Percentiles rank a stretch among this genome's conserved stretches.
Conservation (phyloP, 1,140 invertebrate genomes). For the Drosophila bifasciata region DNA sequence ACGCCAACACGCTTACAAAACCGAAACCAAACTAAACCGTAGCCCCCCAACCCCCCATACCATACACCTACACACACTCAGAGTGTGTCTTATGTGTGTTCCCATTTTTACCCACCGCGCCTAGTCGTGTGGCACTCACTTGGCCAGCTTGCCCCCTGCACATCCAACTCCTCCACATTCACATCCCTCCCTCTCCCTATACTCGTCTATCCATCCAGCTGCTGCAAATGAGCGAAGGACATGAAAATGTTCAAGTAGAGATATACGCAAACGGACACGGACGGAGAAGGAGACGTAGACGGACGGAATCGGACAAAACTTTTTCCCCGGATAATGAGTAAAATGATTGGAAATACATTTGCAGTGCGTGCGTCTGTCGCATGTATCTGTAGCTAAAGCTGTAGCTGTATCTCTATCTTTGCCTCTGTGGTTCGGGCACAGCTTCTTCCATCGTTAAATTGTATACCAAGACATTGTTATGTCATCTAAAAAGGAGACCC, state of each 20-base stretch:
- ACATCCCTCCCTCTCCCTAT: too few relatives aligned
- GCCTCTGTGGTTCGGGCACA: conserved; percentile 15
- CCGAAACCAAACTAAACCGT: conserved; percentile 7
- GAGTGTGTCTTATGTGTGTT: conserved; percentile 8
- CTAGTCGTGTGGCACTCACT: conserved; percentile 54
- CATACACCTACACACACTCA: not conserved
- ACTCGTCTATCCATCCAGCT: too few relatives aligned
- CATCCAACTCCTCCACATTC: too few relatives aligned
- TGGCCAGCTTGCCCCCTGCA: conserved; percentile 48
- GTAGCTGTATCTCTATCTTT: conserved; percentile 14
- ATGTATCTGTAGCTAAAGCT: conserved; percentile 37
- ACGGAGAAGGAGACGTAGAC: conserved; percentile 19
- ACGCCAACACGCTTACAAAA: conserved; percentile 75
- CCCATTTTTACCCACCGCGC: conserved; percentile 42
- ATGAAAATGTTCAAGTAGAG: conserved; percentile 69
- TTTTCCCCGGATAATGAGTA: conserved; percentile 78
- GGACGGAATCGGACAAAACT: conserved; percentile 50
- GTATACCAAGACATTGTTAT: conserved; percentile 40
- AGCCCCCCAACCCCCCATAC: conserved; percentile 1
- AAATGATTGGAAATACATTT: conserved; percentile 82
- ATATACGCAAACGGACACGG: conserved; percentile 23
- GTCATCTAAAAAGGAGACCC: conserved; percentile 14
- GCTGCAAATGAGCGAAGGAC: conserved; percentile 59
- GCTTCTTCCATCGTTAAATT: conserved; percentile 27
- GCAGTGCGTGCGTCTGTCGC: conserved; percentile 64